Base-by-base conservation (phyloP, 2,888 invertebrate species). In the Scaptomyza reducta region DNA sequence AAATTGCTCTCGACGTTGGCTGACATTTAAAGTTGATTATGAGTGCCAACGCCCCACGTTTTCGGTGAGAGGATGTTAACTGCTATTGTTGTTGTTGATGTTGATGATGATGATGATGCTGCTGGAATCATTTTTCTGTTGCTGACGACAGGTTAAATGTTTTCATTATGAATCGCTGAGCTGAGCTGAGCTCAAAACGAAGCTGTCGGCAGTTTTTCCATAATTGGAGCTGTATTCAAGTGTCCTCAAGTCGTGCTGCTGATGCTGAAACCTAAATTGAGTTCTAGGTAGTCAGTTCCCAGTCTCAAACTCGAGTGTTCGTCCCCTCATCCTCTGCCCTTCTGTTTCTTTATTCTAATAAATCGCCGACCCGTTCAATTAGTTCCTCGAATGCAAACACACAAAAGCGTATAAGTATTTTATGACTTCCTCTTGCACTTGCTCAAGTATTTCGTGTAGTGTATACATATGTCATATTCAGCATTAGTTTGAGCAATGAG, bases 91-190 rank as follows among this genome's bases (percentile, higher is more conserved):
- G 10, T 2, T 44, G 35, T 18, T 50, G 18, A 0, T 46, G 58
- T 13, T 47, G 44, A 16, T 42, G 56, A 40, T 60, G 53, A 45
- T 45, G 47, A n/a, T 42, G 54, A 7, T 51, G 61, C 22, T 22
- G 22, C 22, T 22, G 22, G 22, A 22, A 22, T 22, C 22, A 82
- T 83, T 83, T 77, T 79, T 65, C 58, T 22, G 22, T 22, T 22
- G 71, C 76, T 70, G 88, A 82, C 87, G 88, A 85, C 84, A 88
- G 88, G 84, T 85, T 85, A 88, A 85, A 85, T 88, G 84, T 85
- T 88, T 85, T 85, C 87, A 88, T 88, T 85, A 87, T 87, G 86
- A 88, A 67, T 85, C 66, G 79, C 57, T 66, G 70, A 56, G 57
- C 64, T 49, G 60, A 35, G 77, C 62, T 35, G 60, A 35, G 77